Evolutionary conservation across 2,888 invertebrate genomes (phyloP).

Genomic region (Latrodectus elegans): DNA sequence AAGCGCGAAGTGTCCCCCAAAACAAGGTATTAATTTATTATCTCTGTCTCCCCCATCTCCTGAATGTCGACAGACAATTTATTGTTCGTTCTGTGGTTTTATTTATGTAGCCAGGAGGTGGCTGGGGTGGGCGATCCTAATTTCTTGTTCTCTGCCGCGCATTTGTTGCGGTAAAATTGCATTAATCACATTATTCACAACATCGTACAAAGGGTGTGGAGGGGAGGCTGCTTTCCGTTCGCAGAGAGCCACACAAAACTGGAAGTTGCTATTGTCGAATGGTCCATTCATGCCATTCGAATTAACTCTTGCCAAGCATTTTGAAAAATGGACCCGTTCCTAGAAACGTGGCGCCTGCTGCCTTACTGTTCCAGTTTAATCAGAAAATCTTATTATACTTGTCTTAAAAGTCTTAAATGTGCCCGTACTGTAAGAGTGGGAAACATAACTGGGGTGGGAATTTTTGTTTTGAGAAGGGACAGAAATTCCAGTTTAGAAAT

Average conservation of each 20-base stretch:
- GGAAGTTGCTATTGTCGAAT: slow-evolving; percentile 68
- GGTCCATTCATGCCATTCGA: slow-evolving; percentile 67
- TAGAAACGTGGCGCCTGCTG: slow-evolving; percentile 63
- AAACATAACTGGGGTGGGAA: slow-evolving; percentile 21
- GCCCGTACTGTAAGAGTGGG: slow-evolving; percentile 2
- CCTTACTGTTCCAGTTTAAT: slow-evolving; percentile 62
- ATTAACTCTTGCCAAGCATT: slow-evolving; percentile 64
- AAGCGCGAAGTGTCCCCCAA: slow-evolving; percentile 66
- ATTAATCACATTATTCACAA: slow-evolving; percentile 70
- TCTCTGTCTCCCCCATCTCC: slow-evolving; percentile 62
- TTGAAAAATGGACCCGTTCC: slow-evolving; percentile 64
- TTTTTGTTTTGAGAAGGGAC: neutral
- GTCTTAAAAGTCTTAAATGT: slow-evolving; percentile 53
- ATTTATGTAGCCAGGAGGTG: slow-evolving; percentile 60
- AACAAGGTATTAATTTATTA: slow-evolving; percentile 69
- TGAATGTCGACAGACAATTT: slow-evolving; percentile 68
- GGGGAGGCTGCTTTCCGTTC: slow-evolving; percentile 56
- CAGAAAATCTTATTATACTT: slow-evolving; percentile 67
- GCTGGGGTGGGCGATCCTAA: slow-evolving; percentile 46
- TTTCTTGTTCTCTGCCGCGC: slow-evolving; percentile 69
- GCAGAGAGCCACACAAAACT: slow-evolving; percentile 66
- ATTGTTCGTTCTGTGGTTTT: slow-evolving; percentile 68
- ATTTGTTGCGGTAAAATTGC: slow-evolving; percentile 68
- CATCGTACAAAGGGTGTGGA: slow-evolving; percentile 55
- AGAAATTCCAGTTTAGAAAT: neutral